Conservation (phyloP, 2,888 invertebrate species). For the Tetrapedia diversipes region DNA sequence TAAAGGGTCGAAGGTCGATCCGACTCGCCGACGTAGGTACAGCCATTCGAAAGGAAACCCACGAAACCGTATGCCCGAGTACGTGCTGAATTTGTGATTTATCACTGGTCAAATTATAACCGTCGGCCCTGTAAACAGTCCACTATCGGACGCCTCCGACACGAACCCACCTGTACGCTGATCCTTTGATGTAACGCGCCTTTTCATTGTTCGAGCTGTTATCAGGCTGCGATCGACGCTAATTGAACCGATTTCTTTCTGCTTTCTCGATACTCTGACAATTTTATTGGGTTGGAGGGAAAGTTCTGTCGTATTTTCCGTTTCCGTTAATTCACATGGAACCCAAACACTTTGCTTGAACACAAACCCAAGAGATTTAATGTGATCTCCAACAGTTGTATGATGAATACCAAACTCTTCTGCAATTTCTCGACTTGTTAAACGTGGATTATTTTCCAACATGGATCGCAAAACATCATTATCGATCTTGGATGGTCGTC, state of each 20-base stretch:
- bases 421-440: too few species aligned
- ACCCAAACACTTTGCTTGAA: too few species aligned
- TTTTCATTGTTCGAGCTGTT: neutral
- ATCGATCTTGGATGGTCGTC: too few species aligned
- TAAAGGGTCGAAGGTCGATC: conserved; percentile 80
- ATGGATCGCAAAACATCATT: too few species aligned
- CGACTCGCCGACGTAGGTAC: conserved; percentile 66
- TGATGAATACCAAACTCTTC: too few species aligned
- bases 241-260: neutral
- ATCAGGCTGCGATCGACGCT: neutral
- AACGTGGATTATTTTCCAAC: too few species aligned
- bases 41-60: conserved; percentile 54
- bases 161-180: neutral
- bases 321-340: too few species aligned
- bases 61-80: conserved; percentile 39
- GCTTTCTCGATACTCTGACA: too few species aligned
- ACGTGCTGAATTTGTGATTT: conserved; percentile 59
- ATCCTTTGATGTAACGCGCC: neutral
- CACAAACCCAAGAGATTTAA: too few species aligned
- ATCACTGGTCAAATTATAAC: conserved; percentile 53
- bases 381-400: too few species aligned
- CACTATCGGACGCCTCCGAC: conserved; percentile 10
- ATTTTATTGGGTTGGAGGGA: too few species aligned
- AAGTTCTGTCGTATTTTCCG: too few species aligned
- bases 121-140: conserved; percentile 36